These are phyloP conservation scores for Melanostigma gelatinosum DNA, from an alignment of 2,113 vertebrate genomes.

Conservation along the genomic window DNA sequence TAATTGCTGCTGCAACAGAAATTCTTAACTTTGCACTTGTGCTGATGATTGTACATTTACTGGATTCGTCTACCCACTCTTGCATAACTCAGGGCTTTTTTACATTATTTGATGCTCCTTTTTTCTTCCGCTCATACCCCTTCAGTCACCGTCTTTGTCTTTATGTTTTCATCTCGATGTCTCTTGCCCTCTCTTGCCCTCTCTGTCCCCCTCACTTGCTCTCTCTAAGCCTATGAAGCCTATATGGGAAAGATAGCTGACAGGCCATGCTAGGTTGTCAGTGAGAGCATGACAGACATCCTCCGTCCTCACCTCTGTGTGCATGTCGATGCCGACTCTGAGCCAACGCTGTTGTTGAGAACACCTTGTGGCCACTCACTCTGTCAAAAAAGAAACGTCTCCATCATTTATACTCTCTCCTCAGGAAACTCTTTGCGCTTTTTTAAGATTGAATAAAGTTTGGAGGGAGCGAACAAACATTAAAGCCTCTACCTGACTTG, in stretches of 20 bases:
- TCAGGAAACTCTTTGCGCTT: neutral
- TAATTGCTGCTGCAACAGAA: conserved; percentile 62
- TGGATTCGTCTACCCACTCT: conserved; percentile 46
- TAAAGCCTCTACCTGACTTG: conserved; percentile 18
- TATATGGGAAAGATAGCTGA: conserved; percentile 55
- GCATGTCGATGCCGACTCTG: conserved; percentile 34
- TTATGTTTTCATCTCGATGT: conserved; percentile 41
- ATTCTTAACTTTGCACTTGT: conserved; percentile 54
- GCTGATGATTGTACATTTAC: conserved; percentile 68
- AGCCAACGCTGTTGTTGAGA: conserved; percentile 16
- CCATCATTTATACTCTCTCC: conserved; percentile 34
- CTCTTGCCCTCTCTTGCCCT: conserved; percentile 42
- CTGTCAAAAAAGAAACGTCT: conserved; percentile 42
- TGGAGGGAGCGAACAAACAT: neutral
- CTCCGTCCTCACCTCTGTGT: conserved; percentile 3
- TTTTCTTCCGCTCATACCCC: conserved; percentile 28
- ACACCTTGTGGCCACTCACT: conserved; percentile 15
- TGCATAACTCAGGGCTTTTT: conserved; percentile 49
- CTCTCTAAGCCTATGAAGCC: conserved; percentile 37
- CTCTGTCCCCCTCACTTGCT: conserved; percentile 37
- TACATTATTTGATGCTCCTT: conserved; percentile 37
- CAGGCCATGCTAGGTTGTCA: conserved; percentile 46
- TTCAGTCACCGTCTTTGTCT: conserved; percentile 39
- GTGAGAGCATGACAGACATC: conserved; percentile 52
- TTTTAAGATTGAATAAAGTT: conserved; percentile 29